A percentile compares a stretch with the other conserved stretches of the same genome.
Evolutionary conservation across 2,888 invertebrate genomes (phyloP).

Genomic region (Drosophila macrospina): DNA sequence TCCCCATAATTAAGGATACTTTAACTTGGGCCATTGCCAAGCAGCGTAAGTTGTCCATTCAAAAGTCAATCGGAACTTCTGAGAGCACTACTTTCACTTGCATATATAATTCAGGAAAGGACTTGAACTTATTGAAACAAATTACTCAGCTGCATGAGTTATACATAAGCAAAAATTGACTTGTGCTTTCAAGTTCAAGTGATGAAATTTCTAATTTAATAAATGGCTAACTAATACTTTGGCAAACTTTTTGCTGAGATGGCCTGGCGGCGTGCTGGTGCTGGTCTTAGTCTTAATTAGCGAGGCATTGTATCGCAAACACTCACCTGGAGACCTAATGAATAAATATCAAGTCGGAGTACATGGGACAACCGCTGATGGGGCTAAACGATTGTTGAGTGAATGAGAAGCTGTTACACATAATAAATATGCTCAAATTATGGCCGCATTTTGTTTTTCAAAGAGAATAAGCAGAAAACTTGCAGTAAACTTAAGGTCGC

Average conservation of each 20-base stretch:
- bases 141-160: conserved; percentile 12
- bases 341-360: conserved; percentile 38
- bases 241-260: conserved; percentile 32
- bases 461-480: conserved; percentile 29
- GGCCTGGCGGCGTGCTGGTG: conserved; percentile 2
- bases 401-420: conserved; percentile 13
- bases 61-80: conserved; percentile 17
- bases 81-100: neutral
- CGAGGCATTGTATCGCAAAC: conserved; percentile 6
- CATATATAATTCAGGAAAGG: conserved; percentile 12
- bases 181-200: conserved; percentile 21
- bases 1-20: neutral
- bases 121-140: conserved; percentile 15
- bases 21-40: neutral
- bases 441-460: conserved; percentile 21
- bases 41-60: conserved; percentile 15
- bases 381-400: conserved; percentile 14
- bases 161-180: conserved; percentile 15
- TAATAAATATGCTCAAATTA: conserved; percentile 52
- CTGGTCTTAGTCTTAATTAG: conserved; percentile 20
- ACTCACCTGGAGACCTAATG: conserved; percentile 28
- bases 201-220: conserved; percentile 42
- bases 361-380: neutral
- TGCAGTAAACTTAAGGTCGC: neutral
- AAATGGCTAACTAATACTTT: conserved; percentile 33